Evolutionary conservation across 2,113 vertebrate genomes (phyloP).

Genomic region (Baryphthengus martii): DNA sequence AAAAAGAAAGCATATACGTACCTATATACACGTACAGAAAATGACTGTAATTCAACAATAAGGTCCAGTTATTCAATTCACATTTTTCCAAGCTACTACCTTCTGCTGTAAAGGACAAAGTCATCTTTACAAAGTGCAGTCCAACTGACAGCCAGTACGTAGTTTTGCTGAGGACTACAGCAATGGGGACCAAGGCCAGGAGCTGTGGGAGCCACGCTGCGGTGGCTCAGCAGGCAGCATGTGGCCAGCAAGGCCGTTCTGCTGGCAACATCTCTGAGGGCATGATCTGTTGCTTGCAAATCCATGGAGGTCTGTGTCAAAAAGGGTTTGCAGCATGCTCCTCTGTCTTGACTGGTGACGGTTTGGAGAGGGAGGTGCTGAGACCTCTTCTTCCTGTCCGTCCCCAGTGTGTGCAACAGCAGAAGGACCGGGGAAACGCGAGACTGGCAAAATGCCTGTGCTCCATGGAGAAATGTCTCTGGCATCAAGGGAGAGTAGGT

Average conservation of each 20-base stretch:
- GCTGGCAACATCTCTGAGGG: neutral
- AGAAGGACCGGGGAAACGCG: neutral
- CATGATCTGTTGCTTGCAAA: neutral
- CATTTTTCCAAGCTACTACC: neutral
- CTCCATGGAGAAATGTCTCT: neutral
- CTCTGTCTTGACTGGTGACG: rapidly evolving
- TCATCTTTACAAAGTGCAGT: neutral
- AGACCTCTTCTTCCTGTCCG: neutral
- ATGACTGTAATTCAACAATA: neutral
- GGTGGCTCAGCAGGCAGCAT: rapidly evolving
- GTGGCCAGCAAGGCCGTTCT: neutral
- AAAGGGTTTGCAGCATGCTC: rapidly evolving
- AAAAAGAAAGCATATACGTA: neutral
- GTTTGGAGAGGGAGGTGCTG: neutral
- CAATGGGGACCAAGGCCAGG: rapidly evolving
- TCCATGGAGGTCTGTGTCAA: neutral
- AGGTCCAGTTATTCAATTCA: neutral
- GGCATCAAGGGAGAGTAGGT: neutral
- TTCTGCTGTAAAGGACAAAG: neutral
- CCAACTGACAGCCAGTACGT: rapidly evolving
- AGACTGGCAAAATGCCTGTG: neutral
- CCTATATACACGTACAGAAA: neutral
- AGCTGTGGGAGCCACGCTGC: neutral
- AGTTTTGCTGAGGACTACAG: neutral
- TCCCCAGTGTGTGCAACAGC: neutral